Base-by-base conservation (phyloP, 1,140 invertebrate species). In the Drosophila arizonae region DNA sequence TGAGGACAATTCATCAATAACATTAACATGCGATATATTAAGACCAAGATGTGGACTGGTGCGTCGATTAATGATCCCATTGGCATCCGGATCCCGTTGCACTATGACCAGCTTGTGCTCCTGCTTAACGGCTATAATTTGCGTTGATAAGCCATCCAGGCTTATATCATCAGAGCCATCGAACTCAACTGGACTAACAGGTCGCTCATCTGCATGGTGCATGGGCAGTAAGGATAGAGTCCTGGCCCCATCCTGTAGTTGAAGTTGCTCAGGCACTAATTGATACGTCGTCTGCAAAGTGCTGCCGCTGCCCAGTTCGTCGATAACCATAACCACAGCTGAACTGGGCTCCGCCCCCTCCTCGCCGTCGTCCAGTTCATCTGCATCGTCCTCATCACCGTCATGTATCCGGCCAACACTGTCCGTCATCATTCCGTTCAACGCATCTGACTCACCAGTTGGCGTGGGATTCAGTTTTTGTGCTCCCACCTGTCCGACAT, bases 241-340 rank as follows among this genome's bases (percentile, higher is more conserved):
- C 26, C 81, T 28, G 8, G 36, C 45, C 8, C 85, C 67, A 39
- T 84, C 69, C 61, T 90, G 91, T 0, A 91, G 70, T 11, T 91
- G 90, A 4, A 88, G 68, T 4, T 92, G 91, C 54, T 91, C 79
- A 26, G 91, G 79, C 54, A 74, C 71, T 15, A 85, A 80, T 43
- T 91, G 89, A 55, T 89, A 79, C 48, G 78, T 74, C 55, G 76
- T 66, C 58, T 79, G 88, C 33, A 77, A 70, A 57, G 74, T 84
- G 52, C 81, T 77, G 56, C 80, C 81, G 51, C 80, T 84, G 51
- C 88, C 82, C 73, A 92, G 77, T 78, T 91, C 92, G 91, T 92
- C 92, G 81, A 93, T 92, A n/a, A 92, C 91, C 89, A 90, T 92
- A 71, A 92, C 92, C 71, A 92, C 91, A 68, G 36, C 10, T 39